Percentiles rank a stretch among this genome's conserved stretches.
Evolutionary conservation across 2,888 invertebrate genomes (phyloP).

Genomic region (Eupeodes latifasciatus): DNA sequence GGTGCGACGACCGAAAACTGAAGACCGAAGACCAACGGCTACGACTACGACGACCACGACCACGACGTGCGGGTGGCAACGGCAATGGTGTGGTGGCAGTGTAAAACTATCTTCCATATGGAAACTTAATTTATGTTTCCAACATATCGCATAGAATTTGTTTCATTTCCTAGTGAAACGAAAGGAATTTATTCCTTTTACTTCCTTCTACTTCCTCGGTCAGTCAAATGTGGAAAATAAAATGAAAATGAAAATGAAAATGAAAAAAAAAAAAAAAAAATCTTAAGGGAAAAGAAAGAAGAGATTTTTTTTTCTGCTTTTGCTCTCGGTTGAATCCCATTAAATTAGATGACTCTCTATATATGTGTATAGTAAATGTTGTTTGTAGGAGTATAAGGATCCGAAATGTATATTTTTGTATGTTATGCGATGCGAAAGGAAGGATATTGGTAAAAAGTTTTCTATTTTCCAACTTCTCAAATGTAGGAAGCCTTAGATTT

Average conservation of each 20-base stretch:
- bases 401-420: slow-evolving; percentile 9
- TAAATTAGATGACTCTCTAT: slow-evolving; percentile 70
- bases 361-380: slow-evolving; percentile 6
- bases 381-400: slow-evolving; percentile 11
- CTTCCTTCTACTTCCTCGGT: slow-evolving; percentile 67
- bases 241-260: slow-evolving; percentile 31
- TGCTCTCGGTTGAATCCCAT: slow-evolving; percentile 71
- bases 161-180: slow-evolving; percentile 78
- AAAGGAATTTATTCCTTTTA: slow-evolving; percentile 71
- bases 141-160: slow-evolving; percentile 83
- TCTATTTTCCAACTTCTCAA: slow-evolving; percentile 69
- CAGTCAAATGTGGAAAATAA: slow-evolving; percentile 62
- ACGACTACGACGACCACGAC: background rate
- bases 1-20: background rate
- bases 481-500: slow-evolving; percentile 67
- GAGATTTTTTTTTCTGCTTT: slow-evolving; percentile 46
- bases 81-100: slow-evolving; percentile 8
- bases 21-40: no score
- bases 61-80: background rate
- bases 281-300: slow-evolving; percentile 33
- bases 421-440: slow-evolving; percentile 17
- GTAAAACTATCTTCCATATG: slow-evolving; percentile 83
- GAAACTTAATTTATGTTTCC: slow-evolving; percentile 84
- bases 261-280: slow-evolving; percentile 21
- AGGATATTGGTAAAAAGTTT: slow-evolving; percentile 73